Evolutionary conservation across 1,140 invertebrate species (phyloP), one percentile per base, ranked within the genome.

Genomic region (Drosophila yakuba): DNA sequence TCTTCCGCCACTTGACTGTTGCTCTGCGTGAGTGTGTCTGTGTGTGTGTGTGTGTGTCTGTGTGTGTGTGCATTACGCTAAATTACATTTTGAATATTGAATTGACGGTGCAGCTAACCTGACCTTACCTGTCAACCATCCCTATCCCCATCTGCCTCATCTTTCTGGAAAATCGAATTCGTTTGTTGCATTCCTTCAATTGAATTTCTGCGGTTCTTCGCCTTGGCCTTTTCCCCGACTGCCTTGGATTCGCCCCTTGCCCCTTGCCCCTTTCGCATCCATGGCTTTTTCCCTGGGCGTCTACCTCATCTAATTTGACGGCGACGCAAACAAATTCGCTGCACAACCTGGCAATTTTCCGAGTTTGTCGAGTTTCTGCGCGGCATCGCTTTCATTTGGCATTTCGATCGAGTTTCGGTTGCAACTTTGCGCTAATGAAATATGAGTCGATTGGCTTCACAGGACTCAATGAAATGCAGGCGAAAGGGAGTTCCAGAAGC

Each of bases 61-160:
- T 35, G 50, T 74, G 47, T 85, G 79, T 86, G 75, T 86, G 80
- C 83, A 86, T 88, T 88, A 86, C 84, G 84, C 85, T 88, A 89
- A 89, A 88, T 88, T 89, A 88, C 84, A 89, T 88, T 88, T 88
- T 89, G 84, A 89, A 88, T 88, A 88, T 88, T 84, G 84, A 88
- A 84, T 84, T 78, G 72, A 80, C 75, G 80, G 61, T 61, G 47
- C 71, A 64, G 51, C 48, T 66, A 67, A 55, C 52, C 54, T 69
- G 44, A 71, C 68, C 55, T 41, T 48, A 57, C 48, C 35, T 56
- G 15, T 15, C 17, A 14, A n/a, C n/a, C 20, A 15, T 6, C 15
- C 25, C 20, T n/a, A 15, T 8, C 20, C 15, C n/a, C 12, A 20
- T 4, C 25, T 4, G 25, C 25, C 4, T 4, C 25, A 25, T 25